Base-by-base conservation (phyloP, 2,113 vertebrate species). In the Paramormyrops kingsleyae region DNA sequence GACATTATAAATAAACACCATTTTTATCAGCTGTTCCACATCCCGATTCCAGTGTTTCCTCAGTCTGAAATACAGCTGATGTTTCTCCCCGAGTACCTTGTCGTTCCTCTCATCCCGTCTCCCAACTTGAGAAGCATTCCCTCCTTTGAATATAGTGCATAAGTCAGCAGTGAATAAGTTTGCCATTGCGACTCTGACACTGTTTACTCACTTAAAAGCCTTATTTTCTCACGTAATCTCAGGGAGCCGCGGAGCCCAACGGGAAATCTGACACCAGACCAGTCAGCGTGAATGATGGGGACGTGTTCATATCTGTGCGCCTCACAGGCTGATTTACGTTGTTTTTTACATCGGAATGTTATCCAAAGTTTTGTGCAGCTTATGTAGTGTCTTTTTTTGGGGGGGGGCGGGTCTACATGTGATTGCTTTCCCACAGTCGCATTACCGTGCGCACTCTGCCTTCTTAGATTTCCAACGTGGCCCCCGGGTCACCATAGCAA, bases 171-270 rank as follows among this genome's bases (percentile, higher is more conserved):
- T 5, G 70, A 39, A 39, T 77, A 77, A 77, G 70, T 70, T 66
- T 88, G 62, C 12, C 59, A 74, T 88, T 17, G 39, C 4, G 59
- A 50, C 62, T 88, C 50, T 44, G 52, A 62, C 47, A 42, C 19
- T 88, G 87, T 88, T 88, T 87, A 17, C 49, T 49, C 85, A 8
- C 44, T 85, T 85, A 85, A 85, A 85, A 85, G 83, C 24, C 42
- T 85, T 85, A 27, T 86, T 49, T 31, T 50, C 9, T 42, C 21
- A 21, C 6, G 42, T 24, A 44, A 84, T 84, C 49, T 31, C 27
- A 0, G 46, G 24, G 84, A 52, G 24, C 49, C 21, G 0, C 27
- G 77, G 5, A 83, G n/a, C 31, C 50, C 49, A 31, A 8, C 50
- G n/a, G 85, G 49, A 56, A 87, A 56, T 53, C 12, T 47, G 39